These are phyloP conservation scores for Dione vanillae DNA, from an alignment of 2,888 invertebrate species.

Conservation along the genomic window DNA sequence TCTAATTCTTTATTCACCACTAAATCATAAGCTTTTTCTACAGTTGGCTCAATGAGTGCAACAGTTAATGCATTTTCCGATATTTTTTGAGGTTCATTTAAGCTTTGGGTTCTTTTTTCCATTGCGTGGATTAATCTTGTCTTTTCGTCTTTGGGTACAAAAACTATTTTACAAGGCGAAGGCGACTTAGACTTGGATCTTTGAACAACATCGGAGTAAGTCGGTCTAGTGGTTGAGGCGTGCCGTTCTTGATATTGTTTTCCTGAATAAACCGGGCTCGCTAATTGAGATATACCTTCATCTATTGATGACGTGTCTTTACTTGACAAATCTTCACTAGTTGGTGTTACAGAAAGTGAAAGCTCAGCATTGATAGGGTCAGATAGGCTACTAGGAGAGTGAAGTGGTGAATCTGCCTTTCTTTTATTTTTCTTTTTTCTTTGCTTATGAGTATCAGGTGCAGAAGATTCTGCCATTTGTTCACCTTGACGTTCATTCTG, in stretches of 20 bases:
- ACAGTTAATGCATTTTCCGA: slow-evolving; percentile 66
- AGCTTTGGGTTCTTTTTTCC: slow-evolving; percentile 71
- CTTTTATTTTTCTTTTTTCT: slow-evolving; percentile 74
- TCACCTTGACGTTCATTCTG: slow-evolving; percentile 69
- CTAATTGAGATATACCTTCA: slow-evolving; percentile 77
- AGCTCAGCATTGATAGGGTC: slow-evolving; percentile 80
- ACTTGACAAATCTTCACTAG: slow-evolving; percentile 74
- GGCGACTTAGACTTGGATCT: slow-evolving; percentile 80
- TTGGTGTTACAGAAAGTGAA: slow-evolving; percentile 74
- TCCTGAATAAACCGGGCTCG: slow-evolving; percentile 58
- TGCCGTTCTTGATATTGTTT: slow-evolving; percentile 50
- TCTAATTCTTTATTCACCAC: slow-evolving; percentile 86
- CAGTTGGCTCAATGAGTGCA: slow-evolving; percentile 69
- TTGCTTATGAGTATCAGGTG: slow-evolving; percentile 69
- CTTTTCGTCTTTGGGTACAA: slow-evolving; percentile 64
- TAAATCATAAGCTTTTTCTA: slow-evolving; percentile 74
- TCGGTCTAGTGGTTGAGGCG: slow-evolving; percentile 59
- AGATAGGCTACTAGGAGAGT: slow-evolving; percentile 78
- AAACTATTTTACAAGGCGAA: slow-evolving; percentile 69
- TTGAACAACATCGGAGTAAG: slow-evolving; percentile 80
- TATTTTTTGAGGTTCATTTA: slow-evolving; percentile 59
- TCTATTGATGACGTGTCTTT: slow-evolving; percentile 75
- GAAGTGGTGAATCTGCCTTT: slow-evolving; percentile 68
- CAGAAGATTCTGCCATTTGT: slow-evolving; percentile 61
- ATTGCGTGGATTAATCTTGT: slow-evolving; percentile 68